Percentiles rank a stretch among this genome's conserved stretches.
These are phyloP conservation scores for Oscheius myriophilus DNA, from an alignment of 2,888 invertebrate species.

Conservation along the genomic window DNA sequence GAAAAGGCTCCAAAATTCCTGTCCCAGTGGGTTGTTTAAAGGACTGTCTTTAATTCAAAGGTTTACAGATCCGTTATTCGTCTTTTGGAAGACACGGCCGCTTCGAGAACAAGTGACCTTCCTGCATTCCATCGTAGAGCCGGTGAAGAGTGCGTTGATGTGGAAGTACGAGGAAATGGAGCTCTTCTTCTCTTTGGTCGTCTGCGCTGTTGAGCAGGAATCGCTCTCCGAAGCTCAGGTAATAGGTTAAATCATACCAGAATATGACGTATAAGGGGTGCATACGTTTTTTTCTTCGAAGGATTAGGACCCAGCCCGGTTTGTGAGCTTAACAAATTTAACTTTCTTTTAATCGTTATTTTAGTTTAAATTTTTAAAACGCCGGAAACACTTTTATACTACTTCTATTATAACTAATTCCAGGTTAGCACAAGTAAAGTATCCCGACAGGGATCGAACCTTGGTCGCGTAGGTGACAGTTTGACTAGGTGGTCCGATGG, in stretches of 20 bases:
- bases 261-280: too few species aligned
- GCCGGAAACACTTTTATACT: too few species aligned
- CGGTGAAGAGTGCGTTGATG: not conserved
- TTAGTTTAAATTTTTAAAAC: too few species aligned
- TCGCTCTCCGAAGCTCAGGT: not conserved
- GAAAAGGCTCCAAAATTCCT: not conserved
- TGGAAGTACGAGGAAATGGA: slow-evolving; percentile 25
- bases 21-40: not conserved
- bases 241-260: not conserved
- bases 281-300: too few species aligned
- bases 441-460: too few species aligned
- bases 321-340: too few species aligned
- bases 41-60: not conserved
- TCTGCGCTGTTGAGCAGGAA: slow-evolving; percentile 7
- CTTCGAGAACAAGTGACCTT: slow-evolving; percentile 10
- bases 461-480: too few species aligned
- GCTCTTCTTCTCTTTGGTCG: slow-evolving; percentile 9
- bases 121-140: not conserved
- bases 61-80: slow-evolving; percentile 11
- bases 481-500: too few species aligned
- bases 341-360: too few species aligned
- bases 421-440: too few species aligned
- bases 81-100: not conserved
- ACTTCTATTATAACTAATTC: too few species aligned
- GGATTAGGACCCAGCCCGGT: too few species aligned